phyloP scores from a whole-genome alignment of 2,113 vertebrate genomes.

The Epinephelus moara region DNA sequence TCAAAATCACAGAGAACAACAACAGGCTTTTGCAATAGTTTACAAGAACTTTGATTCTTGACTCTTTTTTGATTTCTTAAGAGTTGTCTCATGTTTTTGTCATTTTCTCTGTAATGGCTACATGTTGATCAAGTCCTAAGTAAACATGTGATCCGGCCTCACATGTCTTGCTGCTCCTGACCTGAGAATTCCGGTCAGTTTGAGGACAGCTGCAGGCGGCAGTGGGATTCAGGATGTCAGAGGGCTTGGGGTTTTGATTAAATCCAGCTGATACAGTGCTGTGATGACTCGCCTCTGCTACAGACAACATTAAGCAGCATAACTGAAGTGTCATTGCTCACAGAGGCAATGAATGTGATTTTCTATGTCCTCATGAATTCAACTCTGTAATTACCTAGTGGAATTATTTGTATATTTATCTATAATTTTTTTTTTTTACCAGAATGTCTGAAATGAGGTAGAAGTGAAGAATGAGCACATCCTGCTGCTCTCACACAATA shows the following conservation, averaged over 20 bases:
- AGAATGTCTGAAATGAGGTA: background rate
- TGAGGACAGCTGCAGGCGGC: constrained; percentile 41
- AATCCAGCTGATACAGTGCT: constrained; percentile 14
- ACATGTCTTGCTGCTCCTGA: constrained; percentile 53
- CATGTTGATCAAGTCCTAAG: constrained; percentile 13
- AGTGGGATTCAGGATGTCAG: constrained; percentile 21
- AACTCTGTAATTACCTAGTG: background rate
- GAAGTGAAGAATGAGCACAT: background rate
- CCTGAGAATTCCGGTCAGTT: constrained; percentile 35
- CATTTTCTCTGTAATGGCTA: constrained; percentile 1
- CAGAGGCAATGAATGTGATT: background rate
- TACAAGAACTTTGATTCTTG: background rate
- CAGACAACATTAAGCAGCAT: background rate
- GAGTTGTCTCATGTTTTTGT: background rate
- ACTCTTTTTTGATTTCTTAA: background rate
- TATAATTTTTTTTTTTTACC: background rate
- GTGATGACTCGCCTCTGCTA: background rate
- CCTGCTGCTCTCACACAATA: constrained; percentile 5
- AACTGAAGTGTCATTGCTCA: background rate
- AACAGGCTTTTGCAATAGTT: background rate
- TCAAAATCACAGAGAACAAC: background rate
- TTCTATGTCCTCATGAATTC: background rate
- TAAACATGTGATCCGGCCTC: constrained; percentile 53
- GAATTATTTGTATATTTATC: background rate
- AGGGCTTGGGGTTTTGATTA: constrained; percentile 7